Evolutionary conservation across 2,797 vertebrate genomes (phyloP), one percentile per base, ranked within the genome.

Genomic region (Botia kubotai): DNA sequence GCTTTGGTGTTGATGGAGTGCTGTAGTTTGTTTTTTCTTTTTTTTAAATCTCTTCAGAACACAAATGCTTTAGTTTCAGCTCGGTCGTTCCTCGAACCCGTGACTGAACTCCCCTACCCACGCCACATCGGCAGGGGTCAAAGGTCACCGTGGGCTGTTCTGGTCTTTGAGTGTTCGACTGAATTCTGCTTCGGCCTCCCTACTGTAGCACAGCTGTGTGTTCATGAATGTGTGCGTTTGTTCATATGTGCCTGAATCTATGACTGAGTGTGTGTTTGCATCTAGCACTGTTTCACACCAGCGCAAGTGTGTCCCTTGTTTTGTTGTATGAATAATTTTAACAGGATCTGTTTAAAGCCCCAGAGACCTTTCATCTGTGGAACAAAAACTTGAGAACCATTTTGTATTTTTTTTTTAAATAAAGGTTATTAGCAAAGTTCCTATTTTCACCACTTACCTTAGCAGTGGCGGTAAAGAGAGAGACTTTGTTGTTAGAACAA

Each of bases 301-400:
- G 80, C 17, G 72, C 26, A 50, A 29, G 48, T 83, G 87, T 90
- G 85, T 87, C 67, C 46, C 77, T 65, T 68, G 78, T 88, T 85
- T 82, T 85, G 79, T 72, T 66, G 43, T 73, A 76, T n/a, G 43
- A 83, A 80, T 74, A 53, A 82, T 87, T 88, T 88, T 88, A 86
- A 87, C 88, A 89, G 89, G 91, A 90, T 93, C 89, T 91, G 90
- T 91, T 92, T 88, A 86, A 91, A 93, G 92, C 89, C 91, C 90
- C 91, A 86, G 87, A 90, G 91, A 93, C 91, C 91, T 92, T 17
- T 88, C 86, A 84, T 93, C 91, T 92, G 91, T 93, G 90, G 89
- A 93, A 91, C 86, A 92, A 90, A 81, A 91, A 87, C 77, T 74
- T 81, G 84, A 91, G 88, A 93, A 90, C 87, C 90, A 89, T 94